A percentile compares a stretch with the other conserved stretches of the same genome.
Evolutionary conservation across 2,113 vertebrate species (phyloP).

Genomic region (Suricata suricatta): DNA sequence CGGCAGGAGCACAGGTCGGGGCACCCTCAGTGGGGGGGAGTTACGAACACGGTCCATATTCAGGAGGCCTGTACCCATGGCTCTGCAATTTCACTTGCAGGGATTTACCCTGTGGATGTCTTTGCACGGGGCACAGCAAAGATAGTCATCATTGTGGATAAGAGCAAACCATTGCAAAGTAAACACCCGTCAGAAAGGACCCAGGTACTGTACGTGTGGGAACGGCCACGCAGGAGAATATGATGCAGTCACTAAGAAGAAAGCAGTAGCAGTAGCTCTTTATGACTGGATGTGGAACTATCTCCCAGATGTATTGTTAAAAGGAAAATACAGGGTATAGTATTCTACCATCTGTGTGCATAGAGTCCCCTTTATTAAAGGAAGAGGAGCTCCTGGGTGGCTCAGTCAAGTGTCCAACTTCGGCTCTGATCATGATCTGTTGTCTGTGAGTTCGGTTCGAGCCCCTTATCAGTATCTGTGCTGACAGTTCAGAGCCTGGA

Average conservation of each 20-base stretch:
- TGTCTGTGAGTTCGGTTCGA: no score
- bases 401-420: no score
- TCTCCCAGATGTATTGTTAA: not conserved
- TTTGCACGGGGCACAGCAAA: not conserved
- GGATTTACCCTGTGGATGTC: not conserved
- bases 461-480: no score
- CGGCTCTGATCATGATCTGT: no score
- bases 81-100: not conserved
- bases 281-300: not conserved
- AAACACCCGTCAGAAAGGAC: not conserved
- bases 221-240: not conserved
- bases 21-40: rapidly evolving
- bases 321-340: not conserved
- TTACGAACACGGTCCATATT: not conserved
- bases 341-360: not conserved
- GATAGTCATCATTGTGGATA: not conserved
- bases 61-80: no score
- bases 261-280: not conserved
- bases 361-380: not conserved
- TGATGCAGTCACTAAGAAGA: not conserved
- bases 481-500: no score
- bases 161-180: not conserved
- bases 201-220: not conserved
- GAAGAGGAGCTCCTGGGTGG: no score
- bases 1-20: not conserved